Evolutionary conservation across 2,113 vertebrate genomes (phyloP).

Genomic region (Desmodus rotundus): DNA sequence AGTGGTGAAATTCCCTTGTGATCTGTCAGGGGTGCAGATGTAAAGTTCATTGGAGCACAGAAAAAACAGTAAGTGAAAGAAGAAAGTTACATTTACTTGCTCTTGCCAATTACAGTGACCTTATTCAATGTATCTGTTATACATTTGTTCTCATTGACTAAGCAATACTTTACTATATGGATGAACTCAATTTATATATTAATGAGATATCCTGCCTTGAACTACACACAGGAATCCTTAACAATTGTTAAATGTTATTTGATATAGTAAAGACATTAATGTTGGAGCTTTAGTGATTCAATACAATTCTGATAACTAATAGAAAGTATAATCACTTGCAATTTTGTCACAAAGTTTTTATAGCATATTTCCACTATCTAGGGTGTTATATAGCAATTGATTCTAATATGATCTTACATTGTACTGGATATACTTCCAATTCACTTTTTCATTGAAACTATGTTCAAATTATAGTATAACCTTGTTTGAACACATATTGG

Average conservation of each 20-base stretch:
- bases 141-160: background rate
- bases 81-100: background rate
- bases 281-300: slow-evolving; percentile 15
- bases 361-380: background rate
- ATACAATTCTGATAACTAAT: slow-evolving; percentile 23
- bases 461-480: background rate
- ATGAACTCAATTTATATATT: background rate
- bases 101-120: background rate
- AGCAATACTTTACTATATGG: slow-evolving; percentile 1
- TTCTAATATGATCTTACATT: background rate
- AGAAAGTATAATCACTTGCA: slow-evolving; percentile 10
- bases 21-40: background rate
- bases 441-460: background rate
- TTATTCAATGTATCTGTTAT: background rate
- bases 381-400: background rate
- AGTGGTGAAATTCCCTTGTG: background rate
- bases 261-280: background rate
- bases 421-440: background rate
- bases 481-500: background rate
- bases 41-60: background rate
- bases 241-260: background rate
- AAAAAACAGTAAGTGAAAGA: background rate
- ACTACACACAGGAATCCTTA: slow-evolving; percentile 30
- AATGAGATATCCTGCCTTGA: background rate
- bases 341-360: background rate